Evolutionary conservation across 1,140 invertebrate species (phyloP), one percentile per base, ranked within the genome.

Genomic region (Hyles euphorbiae): DNA sequence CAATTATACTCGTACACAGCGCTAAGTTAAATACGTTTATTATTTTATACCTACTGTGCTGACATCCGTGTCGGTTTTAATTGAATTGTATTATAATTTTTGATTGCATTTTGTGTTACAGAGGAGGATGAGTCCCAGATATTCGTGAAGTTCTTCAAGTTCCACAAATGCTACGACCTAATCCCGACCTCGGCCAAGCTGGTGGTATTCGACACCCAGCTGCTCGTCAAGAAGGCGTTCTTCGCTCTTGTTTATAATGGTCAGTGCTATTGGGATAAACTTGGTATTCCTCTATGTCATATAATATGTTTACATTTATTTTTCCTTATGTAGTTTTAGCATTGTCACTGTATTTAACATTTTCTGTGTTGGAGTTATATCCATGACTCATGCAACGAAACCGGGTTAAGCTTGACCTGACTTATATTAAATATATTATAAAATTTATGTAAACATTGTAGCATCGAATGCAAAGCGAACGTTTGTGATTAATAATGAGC

Each of bases 181-280:
- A 99, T 99, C 87, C 99, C 99, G 50, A 99, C 98, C 48, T 99
- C 97, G 86, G 97, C 98, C 57, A 99, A 99, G 91, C 91, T 99
- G 74, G 98, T 99, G 55, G 97, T 99, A 53, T 99, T 99, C 90
- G 98, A 99, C 90, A 99, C 98, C n/a, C 96, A 98, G 81, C 91
- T 99, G 36, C 94, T 98, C 55, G 98, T 99, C 22, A 99, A 99
- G 90, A 99, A 99, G 88, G 98, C 98, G 34, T 99, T 99, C 90
- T 99, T 98, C 91, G 98, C 98, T 34, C 92, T 99, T 50, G 98
- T 99, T 60, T 98, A 99, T 87, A 99, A 99, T 92, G 98, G 97
- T 94, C 78, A 93, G 92, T 90, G 36, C 61, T 7, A 9, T 52
- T 48, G n/a, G n/a, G 10, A 51, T 51, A 32, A 51, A 33, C 49